Conservation (phyloP, 2,113 vertebrate genomes). For the Myodes glareolus region DNA sequence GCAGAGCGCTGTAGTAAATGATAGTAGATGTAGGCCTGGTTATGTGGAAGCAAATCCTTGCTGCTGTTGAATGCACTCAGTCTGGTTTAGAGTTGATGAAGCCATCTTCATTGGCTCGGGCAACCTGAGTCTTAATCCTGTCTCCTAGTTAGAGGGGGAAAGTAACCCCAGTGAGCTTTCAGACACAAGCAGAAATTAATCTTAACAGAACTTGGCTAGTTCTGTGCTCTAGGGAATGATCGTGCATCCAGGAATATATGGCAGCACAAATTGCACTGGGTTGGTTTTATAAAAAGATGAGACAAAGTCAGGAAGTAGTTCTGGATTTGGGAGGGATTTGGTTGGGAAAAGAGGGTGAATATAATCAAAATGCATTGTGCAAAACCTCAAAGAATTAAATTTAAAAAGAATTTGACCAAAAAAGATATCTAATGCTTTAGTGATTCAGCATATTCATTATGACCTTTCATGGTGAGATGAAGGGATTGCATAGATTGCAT, state of each 20-base stretch:
- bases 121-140: neutral
- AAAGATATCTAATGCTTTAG: neutral
- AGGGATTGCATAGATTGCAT: neutral
- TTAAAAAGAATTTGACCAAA: neutral
- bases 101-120: neutral
- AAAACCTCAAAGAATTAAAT: neutral
- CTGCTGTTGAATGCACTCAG: neutral
- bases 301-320: neutral
- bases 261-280: neutral
- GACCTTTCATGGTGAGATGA: neutral
- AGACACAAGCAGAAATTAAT: slow-evolving; percentile 30
- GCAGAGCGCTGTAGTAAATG: neutral
- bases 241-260: neutral
- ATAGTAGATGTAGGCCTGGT: neutral
- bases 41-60: neutral
- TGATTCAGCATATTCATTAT: neutral
- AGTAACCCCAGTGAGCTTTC: neutral
- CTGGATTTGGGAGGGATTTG: neutral
- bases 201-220: neutral
- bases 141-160: neutral
- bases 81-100: slow-evolving; percentile 18
- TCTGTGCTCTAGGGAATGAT: neutral
- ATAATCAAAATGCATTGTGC: neutral
- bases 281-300: neutral
- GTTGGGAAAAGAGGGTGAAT: neutral